Percentiles rank a stretch among this genome's conserved stretches.
These are phyloP conservation scores for Pteropus rufus DNA, from an alignment of 2,797 vertebrate species.

Conservation along the genomic window DNA sequence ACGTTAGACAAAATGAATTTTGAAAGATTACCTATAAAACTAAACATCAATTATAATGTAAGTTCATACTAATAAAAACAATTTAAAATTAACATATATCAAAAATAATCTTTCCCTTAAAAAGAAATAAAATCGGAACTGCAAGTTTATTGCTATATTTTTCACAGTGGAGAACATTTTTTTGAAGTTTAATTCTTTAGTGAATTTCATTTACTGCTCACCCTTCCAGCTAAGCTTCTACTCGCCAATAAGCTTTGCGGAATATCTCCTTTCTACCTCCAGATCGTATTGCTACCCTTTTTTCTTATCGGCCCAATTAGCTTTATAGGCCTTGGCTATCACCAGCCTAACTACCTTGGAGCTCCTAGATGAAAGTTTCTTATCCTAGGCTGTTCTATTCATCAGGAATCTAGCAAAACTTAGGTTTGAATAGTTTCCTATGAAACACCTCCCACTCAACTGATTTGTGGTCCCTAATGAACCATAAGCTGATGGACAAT, in stretches of 20 bases:
- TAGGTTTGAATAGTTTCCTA: constrained; percentile 83
- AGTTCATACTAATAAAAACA: background rate
- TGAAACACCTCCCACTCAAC: constrained; percentile 84
- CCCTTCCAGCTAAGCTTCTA: constrained; percentile 74
- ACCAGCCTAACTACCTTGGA: constrained; percentile 84
- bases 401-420: constrained; percentile 83
- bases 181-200: constrained; percentile 76
- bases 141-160: constrained; percentile 16
- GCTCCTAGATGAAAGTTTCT: constrained; percentile 83
- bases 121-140: background rate
- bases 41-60: background rate
- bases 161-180: constrained; percentile 58
- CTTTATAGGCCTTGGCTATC: constrained; percentile 76
- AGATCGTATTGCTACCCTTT: constrained; percentile 75
- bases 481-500: constrained; percentile 83
- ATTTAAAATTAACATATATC: background rate
- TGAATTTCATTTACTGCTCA: constrained; percentile 79
- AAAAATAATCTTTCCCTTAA: background rate
- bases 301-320: constrained; percentile 84
- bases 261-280: constrained; percentile 75
- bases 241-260: constrained; percentile 66
- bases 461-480: constrained; percentile 87
- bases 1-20: constrained; percentile 62
- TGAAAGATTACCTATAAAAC: constrained; percentile 35
- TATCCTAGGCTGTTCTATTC: constrained; percentile 83